Evolutionary conservation across 2,888 invertebrate genomes (phyloP).

Genomic region (Beris chalybata): DNA sequence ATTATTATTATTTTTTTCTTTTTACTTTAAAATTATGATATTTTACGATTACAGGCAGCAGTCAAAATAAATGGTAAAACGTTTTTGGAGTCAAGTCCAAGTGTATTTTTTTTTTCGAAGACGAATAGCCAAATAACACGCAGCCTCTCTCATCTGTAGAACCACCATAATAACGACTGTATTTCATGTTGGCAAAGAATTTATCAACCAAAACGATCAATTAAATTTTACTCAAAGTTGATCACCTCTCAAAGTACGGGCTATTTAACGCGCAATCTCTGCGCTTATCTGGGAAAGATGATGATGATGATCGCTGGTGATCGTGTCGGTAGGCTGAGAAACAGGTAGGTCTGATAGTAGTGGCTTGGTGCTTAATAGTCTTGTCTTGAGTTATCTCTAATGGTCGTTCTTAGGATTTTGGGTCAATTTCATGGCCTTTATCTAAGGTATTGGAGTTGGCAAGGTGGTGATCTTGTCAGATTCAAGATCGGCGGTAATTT

Average conservation of each 20-base stretch:
- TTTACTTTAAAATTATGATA: neutral
- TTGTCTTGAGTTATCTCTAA: neutral
- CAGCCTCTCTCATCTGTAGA: constrained; percentile 19
- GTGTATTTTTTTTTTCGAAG: constrained; percentile 7
- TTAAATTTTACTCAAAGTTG: constrained; percentile 35
- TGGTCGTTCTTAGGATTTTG: neutral
- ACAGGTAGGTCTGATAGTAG: too few relatives aligned
- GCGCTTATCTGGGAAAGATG: constrained; percentile 1
- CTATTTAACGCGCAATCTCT: constrained; percentile 8
- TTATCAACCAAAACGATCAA: constrained; percentile 54
- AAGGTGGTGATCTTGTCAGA: too few relatives aligned
- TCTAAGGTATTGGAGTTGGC: too few relatives aligned
- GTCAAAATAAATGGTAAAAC: constrained; percentile 23
- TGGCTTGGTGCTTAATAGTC: too few relatives aligned
- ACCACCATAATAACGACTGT: constrained; percentile 52
- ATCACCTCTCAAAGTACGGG: constrained; percentile 22
- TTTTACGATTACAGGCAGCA: constrained; percentile 27
- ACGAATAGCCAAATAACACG: constrained; percentile 35
- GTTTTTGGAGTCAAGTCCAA: neutral
- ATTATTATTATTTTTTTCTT: too few relatives aligned
- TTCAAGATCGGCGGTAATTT: too few relatives aligned
- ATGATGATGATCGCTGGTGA: constrained; percentile 22
- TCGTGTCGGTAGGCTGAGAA: neutral
- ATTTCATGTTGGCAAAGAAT: constrained; percentile 54
- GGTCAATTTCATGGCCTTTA: constrained; percentile 8